Evolutionary conservation across 2,113 vertebrate species (phyloP), one percentile per base, ranked within the genome.

Genomic region (Tretioscincus oriximinensis): DNA sequence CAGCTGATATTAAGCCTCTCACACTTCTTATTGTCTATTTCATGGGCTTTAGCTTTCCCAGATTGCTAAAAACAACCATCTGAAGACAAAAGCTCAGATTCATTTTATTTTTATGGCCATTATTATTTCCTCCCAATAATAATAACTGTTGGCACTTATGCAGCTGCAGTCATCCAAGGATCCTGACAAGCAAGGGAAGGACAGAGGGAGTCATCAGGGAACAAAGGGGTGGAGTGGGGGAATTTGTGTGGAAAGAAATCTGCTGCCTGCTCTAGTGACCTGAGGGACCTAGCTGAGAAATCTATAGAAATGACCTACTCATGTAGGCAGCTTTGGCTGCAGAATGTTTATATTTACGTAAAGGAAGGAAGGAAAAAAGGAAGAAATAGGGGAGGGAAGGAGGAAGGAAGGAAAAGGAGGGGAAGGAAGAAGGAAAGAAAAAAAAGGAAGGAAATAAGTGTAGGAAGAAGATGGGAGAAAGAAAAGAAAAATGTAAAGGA

Each of bases 11-110:
- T 92, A 93, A 94, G 89, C 90, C 87, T 88, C 92, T 95, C 93
- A 91, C 89, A 92, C 76, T 90, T 91, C 94, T 94, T 94, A 95
- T 94, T 93, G 95, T 94, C 93, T 92, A 94, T 95, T 95, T 94
- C 89, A 88, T 90, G 88, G 90, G 90, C 89, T 95, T 95, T 93
- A 92, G 90, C 90, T 93, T 93, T 88, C 87, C 54, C 81, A 88
- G 88, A 86, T 93, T 95, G 93, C 92, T 92, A 91, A 94, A 95
- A 95, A 94, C 93, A 94, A 92, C 93, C 93, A 85, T 92, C 87
- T 91, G 90, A 92, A 93, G 84, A 92, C 90, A 93, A 81, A 90
- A 90, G 89, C 88, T 92, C 88, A 86, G 81, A 94, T 93, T 93
- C 92, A 86, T 93, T 93, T 93, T 89, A 88, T 89, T 93, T 76